Conservation (phyloP, 1,140 invertebrate genomes). For the Calliphora vicina region DNA sequence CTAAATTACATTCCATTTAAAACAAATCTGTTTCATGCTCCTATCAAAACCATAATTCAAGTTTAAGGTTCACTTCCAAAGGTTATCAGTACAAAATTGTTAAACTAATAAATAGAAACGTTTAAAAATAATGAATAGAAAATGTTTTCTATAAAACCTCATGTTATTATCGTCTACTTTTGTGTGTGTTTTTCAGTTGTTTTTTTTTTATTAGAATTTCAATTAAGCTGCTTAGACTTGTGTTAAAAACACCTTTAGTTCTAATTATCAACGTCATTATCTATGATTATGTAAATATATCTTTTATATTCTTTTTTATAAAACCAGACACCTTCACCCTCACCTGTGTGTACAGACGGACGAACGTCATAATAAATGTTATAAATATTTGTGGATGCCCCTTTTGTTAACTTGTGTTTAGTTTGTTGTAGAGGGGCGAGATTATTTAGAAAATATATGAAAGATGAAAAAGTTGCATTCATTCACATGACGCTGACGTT, state of each 20-base stretch:
- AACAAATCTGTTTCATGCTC: too few species aligned
- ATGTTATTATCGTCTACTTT: background rate
- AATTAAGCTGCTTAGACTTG: background rate
- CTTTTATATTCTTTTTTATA: background rate
- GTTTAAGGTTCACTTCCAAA: background rate
- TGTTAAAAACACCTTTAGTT: background rate
- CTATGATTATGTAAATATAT: background rate
- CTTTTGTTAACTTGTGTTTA: background rate
- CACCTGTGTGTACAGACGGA: background rate
- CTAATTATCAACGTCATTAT: constrained; percentile 2
- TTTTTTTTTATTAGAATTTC: too few species aligned
- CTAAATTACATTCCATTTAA: too few species aligned
- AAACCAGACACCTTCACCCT: background rate
- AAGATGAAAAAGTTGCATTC: too few species aligned
- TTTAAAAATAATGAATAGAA: constrained; percentile 9
- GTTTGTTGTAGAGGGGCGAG: too few species aligned
- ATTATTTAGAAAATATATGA: too few species aligned
- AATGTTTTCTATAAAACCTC: background rate
- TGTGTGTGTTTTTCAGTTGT: too few species aligned
- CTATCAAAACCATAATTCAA: background rate
- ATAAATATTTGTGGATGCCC: background rate
- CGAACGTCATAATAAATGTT: background rate
- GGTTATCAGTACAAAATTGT: background rate
- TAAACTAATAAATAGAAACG: background rate
- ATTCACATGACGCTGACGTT: too few species aligned